A percentile compares a stretch with the other conserved stretches of the same genome.
phyloP scores from a whole-genome alignment of 2,888 invertebrate genomes.

The Invenusta paracnida region DNA sequence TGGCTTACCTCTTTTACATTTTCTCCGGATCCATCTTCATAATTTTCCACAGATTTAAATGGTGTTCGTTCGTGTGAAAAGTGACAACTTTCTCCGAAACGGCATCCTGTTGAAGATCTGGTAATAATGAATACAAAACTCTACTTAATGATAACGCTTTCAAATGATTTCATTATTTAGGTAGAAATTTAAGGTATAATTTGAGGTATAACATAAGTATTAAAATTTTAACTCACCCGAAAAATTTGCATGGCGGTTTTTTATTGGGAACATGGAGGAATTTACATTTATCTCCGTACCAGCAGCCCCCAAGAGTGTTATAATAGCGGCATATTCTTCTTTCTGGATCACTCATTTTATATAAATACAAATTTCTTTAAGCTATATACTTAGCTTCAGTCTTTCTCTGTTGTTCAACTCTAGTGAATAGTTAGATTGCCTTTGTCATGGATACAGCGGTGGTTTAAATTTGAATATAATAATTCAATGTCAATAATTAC shows the following conservation, averaged over 20 bases:
- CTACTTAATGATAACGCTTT: too few species aligned
- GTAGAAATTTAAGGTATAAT: too few species aligned
- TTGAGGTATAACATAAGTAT: too few species aligned
- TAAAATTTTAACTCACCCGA: slow-evolving; percentile 35
- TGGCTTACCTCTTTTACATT: slow-evolving; percentile 38
- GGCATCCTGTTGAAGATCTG: slow-evolving; percentile 41
- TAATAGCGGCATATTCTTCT: slow-evolving; percentile 43
- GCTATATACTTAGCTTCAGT: slow-evolving; percentile 8
- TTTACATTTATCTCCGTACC: slow-evolving; percentile 44
- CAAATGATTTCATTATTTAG: too few species aligned
- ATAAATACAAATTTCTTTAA: slow-evolving; percentile 28
- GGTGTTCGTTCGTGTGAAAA: slow-evolving; percentile 43
- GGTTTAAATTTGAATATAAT: slow-evolving; percentile 6
- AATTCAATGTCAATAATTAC: background rate
- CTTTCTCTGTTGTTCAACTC: slow-evolving; percentile 11
- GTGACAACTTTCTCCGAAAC: slow-evolving; percentile 43
- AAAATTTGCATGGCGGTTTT: slow-evolving; percentile 45
- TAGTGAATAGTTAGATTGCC: background rate
- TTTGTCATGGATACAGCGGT: slow-evolving; percentile 26
- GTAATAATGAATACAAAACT: too few species aligned
- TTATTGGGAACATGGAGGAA: slow-evolving; percentile 43
- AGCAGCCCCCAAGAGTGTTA: slow-evolving; percentile 44
- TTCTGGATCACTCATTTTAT: slow-evolving; percentile 41
- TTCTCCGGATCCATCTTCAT: slow-evolving; percentile 28
- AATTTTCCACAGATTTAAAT: slow-evolving; percentile 43